Evolutionary conservation across 1,140 invertebrate genomes (phyloP).

Genomic region (Drosophila virilis): DNA sequence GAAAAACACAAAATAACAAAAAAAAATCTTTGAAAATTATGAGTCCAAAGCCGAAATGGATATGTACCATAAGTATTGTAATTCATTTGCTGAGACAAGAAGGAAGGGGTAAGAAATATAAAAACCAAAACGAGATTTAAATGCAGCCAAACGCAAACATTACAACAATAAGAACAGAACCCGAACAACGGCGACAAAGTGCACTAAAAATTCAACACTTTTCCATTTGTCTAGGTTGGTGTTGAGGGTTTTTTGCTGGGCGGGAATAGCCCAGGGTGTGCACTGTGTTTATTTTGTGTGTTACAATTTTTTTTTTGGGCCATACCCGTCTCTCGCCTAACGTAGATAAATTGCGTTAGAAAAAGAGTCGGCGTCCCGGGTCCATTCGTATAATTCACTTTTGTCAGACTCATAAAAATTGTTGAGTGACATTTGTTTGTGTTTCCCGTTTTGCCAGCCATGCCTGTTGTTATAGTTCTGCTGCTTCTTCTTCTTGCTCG

Average conservation of each 20-base stretch:
- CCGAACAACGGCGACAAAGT: conserved; percentile 60
- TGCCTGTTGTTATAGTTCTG: conserved; percentile 48
- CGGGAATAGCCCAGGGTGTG: no score
- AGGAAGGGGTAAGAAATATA: conserved; percentile 1
- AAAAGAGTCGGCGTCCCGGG: conserved; percentile 77
- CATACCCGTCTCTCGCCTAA: conserved; percentile 59
- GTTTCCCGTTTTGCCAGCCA: conserved; percentile 69
- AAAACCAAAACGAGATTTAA: conserved; percentile 60
- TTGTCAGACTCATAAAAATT: conserved; percentile 83
- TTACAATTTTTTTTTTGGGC: conserved; percentile 14
- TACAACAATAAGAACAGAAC: conserved; percentile 19
- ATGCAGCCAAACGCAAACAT: conserved; percentile 51
- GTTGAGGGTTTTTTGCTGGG: conserved; percentile 2
- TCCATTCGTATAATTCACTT: conserved; percentile 82
- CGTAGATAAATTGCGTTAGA: conserved; percentile 82
- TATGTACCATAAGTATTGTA: conserved; percentile 61
- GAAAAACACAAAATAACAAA: conserved; percentile 10
- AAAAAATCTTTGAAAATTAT: conserved; percentile 63
- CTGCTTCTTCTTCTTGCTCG: conserved; percentile 45
- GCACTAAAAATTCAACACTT: conserved; percentile 77
- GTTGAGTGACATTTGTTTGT: conserved; percentile 82
- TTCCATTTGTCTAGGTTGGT: conserved; percentile 51
- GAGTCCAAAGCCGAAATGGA: conserved; percentile 58
- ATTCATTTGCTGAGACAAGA: conserved; percentile 62
- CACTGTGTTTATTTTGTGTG: background rate